Evolutionary conservation across 2,888 invertebrate genomes (phyloP).

Genomic region (Hedychridium roseum): DNA sequence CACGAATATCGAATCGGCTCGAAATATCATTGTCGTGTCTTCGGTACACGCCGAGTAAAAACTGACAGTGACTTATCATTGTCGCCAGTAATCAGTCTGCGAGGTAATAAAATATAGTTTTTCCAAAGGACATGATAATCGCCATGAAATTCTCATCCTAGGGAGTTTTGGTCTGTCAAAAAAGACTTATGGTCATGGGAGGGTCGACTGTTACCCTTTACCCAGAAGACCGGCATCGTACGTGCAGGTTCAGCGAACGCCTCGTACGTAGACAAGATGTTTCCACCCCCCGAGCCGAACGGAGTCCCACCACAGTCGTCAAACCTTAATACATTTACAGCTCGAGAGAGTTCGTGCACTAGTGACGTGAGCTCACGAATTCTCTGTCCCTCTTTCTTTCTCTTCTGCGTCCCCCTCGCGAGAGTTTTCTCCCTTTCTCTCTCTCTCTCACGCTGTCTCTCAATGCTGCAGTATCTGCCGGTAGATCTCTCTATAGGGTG

Average conservation of each 20-base stretch:
- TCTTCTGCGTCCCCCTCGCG: slow-evolving; percentile 21
- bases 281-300: slow-evolving; percentile 39
- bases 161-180: too few relatives aligned
- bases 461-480: slow-evolving; percentile 42
- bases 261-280: slow-evolving; percentile 28
- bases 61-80: too few relatives aligned
- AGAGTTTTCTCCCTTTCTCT: background rate
- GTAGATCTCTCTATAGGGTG: slow-evolving; percentile 54
- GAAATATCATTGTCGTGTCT: too few relatives aligned
- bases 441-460: slow-evolving; percentile 8
- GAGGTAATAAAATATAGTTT: too few relatives aligned
- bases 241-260: background rate
- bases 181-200: too few relatives aligned
- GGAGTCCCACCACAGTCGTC: slow-evolving; percentile 60
- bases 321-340: slow-evolving; percentile 64
- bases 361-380: slow-evolving; percentile 26
- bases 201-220: too few relatives aligned
- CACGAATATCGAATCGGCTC: too few relatives aligned
- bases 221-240: background rate
- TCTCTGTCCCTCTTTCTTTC: background rate
- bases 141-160: too few relatives aligned
- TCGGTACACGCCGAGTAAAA: too few relatives aligned
- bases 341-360: slow-evolving; percentile 44
- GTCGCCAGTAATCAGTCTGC: too few relatives aligned
- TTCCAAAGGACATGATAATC: too few relatives aligned